Evolutionary conservation across 92 coral and sea anemone genomes (phyloP).

Genomic region (Epizoanthus stellaris): DNA sequence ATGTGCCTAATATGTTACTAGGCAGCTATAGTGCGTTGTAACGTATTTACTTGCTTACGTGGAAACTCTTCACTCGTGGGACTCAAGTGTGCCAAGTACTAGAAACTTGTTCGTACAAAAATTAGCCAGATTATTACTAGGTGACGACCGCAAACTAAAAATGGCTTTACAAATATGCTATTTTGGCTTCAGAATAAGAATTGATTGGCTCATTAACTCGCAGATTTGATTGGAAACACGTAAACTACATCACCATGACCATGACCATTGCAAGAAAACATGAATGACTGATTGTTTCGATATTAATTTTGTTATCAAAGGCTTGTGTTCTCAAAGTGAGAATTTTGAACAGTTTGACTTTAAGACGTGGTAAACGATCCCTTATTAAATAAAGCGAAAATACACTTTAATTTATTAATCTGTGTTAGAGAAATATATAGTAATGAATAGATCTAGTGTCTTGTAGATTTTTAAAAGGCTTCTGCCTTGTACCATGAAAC

Average conservation of each 20-base stretch:
- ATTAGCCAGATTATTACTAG: neutral
- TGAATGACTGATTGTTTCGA: neutral
- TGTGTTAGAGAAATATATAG: no score
- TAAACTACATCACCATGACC: neutral
- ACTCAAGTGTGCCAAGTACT: neutral
- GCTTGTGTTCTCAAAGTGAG: neutral
- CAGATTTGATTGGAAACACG: neutral
- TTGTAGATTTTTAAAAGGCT: no score
- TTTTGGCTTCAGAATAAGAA: neutral
- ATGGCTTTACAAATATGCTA: neutral
- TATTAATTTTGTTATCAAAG: no score
- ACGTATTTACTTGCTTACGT: conserved; percentile 3
- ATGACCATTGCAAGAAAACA: no score
- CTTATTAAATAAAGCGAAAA: neutral
- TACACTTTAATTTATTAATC: no score
- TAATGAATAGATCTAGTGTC: no score
- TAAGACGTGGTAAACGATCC: no score
- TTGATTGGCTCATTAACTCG: neutral
- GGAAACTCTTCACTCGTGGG: conserved; percentile 5
- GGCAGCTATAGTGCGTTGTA: neutral
- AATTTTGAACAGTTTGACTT: neutral
- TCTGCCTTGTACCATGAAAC: no score
- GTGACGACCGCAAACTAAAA: neutral
- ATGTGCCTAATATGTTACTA: neutral
- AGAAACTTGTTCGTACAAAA: neutral